Percentiles rank a stretch among this genome's conserved stretches.
Evolutionary conservation across 1,140 invertebrate species (phyloP).

Genomic region (Bombus balteatus): DNA sequence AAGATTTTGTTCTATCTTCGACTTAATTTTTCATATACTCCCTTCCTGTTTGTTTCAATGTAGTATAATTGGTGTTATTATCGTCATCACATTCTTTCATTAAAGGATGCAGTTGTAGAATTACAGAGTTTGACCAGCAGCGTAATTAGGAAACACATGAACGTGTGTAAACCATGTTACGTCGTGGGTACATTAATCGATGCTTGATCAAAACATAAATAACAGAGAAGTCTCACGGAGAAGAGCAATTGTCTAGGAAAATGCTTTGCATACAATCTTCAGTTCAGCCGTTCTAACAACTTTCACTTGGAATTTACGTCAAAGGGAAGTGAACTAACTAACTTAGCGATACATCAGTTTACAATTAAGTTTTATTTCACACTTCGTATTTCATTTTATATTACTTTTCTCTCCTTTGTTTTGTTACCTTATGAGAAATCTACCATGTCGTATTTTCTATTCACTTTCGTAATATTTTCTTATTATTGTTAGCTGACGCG

Average conservation of each 20-base stretch:
- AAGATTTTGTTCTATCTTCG: no score
- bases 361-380: conserved; percentile 47
- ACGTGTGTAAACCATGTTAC: background rate
- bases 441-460: background rate
- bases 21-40: no score
- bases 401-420: conserved; percentile 10
- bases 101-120: background rate
- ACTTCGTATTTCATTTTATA: conserved; percentile 19
- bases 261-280: conserved; percentile 49
- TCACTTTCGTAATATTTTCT: conserved; percentile 20
- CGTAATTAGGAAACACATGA: background rate
- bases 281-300: conserved; percentile 24
- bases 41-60: no score
- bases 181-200: conserved; percentile 13
- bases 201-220: conserved; percentile 47
- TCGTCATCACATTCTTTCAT: background rate
- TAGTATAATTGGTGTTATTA: no score
- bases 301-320: conserved; percentile 39
- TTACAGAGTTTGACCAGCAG: background rate
- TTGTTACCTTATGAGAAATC: conserved; percentile 16
- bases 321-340: conserved; percentile 46
- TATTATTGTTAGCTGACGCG: background rate
- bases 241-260: conserved; percentile 35
- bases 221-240: conserved; percentile 55
- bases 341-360: conserved; percentile 40